A percentile compares a stretch with the other conserved stretches of the same genome.
phyloP scores from a whole-genome alignment of 2,888 invertebrate species.

The Cheilosia grossa region DNA sequence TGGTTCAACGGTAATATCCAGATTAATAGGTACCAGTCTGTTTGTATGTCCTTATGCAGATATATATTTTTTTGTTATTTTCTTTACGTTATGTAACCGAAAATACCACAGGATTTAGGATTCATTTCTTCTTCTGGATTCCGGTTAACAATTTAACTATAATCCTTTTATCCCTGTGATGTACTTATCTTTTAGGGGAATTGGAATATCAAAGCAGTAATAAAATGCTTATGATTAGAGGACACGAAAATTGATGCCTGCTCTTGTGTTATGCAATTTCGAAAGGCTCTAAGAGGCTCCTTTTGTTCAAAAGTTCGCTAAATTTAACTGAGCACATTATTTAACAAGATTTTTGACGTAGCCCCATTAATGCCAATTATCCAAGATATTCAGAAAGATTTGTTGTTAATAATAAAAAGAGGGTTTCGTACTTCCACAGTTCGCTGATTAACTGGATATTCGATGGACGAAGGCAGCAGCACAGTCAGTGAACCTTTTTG shows the following conservation, averaged over 20 bases:
- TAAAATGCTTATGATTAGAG: constrained; percentile 35
- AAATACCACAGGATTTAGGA: constrained; percentile 4
- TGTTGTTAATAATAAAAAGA: background rate
- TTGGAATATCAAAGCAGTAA: constrained; percentile 8
- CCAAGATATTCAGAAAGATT: background rate
- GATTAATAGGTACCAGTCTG: constrained; percentile 6
- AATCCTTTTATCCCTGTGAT: constrained; percentile 16
- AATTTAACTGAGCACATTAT: background rate
- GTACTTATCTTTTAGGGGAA: constrained; percentile 2
- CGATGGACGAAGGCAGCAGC: constrained; percentile 5
- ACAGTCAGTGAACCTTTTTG: constrained; percentile 17
- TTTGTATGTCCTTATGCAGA: background rate
- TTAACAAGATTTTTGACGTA: background rate
- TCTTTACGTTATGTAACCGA: constrained; percentile 21
- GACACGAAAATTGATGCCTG: background rate
- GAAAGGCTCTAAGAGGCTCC: background rate
- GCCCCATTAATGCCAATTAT: constrained; percentile 15
- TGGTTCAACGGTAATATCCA: constrained; percentile 27
- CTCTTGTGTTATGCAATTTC: background rate
- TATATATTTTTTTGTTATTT: background rate
- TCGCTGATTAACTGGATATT: background rate
- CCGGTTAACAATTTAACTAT: constrained; percentile 10
- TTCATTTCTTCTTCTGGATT: background rate
- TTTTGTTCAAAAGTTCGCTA: background rate
- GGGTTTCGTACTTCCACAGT: background rate